Evolutionary conservation across 2,113 vertebrate genomes (phyloP).

Genomic region (Patagioenas fasciata): DNA sequence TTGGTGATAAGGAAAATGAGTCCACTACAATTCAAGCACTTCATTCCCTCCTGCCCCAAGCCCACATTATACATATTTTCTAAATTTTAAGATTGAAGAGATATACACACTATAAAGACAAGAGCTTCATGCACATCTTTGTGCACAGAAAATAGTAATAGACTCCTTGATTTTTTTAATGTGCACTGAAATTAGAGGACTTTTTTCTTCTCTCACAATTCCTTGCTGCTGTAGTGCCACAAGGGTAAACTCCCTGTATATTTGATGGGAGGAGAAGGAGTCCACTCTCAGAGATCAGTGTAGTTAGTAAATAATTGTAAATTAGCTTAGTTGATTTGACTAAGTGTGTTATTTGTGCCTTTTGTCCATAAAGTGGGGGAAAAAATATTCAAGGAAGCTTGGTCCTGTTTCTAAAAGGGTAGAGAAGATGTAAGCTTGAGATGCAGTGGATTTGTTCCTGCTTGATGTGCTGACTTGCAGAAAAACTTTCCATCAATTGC

Average conservation of each 20-base stretch:
- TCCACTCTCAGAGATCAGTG: neutral
- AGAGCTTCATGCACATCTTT: neutral
- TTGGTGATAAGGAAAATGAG: conserved; percentile 37
- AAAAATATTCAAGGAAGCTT: neutral
- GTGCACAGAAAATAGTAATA: neutral
- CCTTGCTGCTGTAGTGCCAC: neutral
- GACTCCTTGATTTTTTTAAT: neutral
- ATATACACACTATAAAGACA: neutral
- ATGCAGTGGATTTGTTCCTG: neutral
- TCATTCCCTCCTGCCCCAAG: neutral
- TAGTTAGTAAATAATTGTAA: neutral
- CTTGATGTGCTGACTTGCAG: neutral
- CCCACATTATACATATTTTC: neutral
- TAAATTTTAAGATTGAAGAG: neutral
- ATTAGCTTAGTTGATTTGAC: neutral
- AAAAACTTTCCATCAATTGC: neutral
- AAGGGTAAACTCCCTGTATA: neutral
- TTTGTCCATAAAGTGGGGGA: neutral
- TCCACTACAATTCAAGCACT: neutral
- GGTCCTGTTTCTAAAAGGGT: neutral
- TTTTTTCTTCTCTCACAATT: neutral
- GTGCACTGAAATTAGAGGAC: neutral
- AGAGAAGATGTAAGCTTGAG: neutral
- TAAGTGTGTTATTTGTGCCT: neutral
- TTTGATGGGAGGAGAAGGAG: neutral